These are phyloP conservation scores for Australoheros facetus DNA, from an alignment of 2,797 vertebrate genomes.

Conservation along the genomic window DNA sequence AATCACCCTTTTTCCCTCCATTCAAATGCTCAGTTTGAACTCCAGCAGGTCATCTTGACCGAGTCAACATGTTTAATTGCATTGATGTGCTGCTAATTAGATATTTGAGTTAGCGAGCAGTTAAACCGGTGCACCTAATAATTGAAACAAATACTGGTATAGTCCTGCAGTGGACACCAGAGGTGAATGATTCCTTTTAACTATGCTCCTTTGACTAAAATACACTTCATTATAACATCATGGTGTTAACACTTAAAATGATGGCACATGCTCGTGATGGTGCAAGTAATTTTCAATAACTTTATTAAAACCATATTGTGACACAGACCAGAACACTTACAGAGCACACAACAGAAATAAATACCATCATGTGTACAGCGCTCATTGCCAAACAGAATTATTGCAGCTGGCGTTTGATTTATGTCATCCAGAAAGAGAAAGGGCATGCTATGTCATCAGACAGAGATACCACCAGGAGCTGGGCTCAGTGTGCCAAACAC, in stretches of 20 bases:
- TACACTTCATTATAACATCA: too few relatives aligned
- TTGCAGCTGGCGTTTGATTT: slow-evolving; percentile 82
- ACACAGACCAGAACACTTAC: slow-evolving; percentile 83
- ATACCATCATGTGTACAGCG: slow-evolving; percentile 84
- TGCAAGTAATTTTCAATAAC: slow-evolving; percentile 64
- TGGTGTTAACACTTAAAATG: not conserved
- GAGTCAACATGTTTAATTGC: too few relatives aligned
- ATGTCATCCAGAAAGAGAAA: slow-evolving; percentile 78
- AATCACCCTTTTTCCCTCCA: not conserved
- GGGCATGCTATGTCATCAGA: slow-evolving; percentile 82
- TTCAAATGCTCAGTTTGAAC: too few relatives aligned
- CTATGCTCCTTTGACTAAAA: too few relatives aligned
- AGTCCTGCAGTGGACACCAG: too few relatives aligned
- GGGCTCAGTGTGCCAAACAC: slow-evolving; percentile 67
- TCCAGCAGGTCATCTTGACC: too few relatives aligned
- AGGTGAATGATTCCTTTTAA: too few relatives aligned
- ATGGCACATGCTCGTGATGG: not conserved
- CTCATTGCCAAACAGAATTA: slow-evolving; percentile 82
- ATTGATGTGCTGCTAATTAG: too few relatives aligned
- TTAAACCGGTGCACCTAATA: too few relatives aligned
- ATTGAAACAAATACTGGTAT: too few relatives aligned
- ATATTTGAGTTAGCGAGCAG: too few relatives aligned
- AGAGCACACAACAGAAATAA: slow-evolving; percentile 85
- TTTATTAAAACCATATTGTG: slow-evolving; percentile 86
- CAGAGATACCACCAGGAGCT: slow-evolving; percentile 68